Evolutionary conservation across 2,888 invertebrate genomes (phyloP), one percentile per base, ranked within the genome.

Genomic region (Syrphus vitripennis): DNA sequence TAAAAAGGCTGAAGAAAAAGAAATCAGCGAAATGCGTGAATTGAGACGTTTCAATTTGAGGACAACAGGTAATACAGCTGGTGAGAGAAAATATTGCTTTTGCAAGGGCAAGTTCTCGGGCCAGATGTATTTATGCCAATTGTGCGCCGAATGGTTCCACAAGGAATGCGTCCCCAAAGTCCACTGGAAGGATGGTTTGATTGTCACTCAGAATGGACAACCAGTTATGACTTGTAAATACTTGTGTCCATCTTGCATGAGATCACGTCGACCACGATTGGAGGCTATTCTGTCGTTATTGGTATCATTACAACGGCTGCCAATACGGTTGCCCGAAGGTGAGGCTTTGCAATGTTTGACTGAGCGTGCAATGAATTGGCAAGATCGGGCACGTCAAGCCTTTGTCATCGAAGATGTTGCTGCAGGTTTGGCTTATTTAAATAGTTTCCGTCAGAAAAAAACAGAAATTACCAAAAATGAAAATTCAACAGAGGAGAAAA

Each of bases 141-240:
- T 98, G 37, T 99, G 99, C 93, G 96, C 96, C 91, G 98, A 98
- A 91, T 98, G 97, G 97, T 99, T 97, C 91, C 99, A 99, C 91
- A 95, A 90, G 55, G 90, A 90, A 10, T 93, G 92, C 88, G 92
- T 92, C 4, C 91, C 92, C 3, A 89, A 89, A 10, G 88, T 89
- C 4, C 53, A 88, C 10, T 81, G 80, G 53, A 88, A 88, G 16
- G 88, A 50, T 42, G 59, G 71, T 24, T 3, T 57, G 14, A 29
- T 31, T 42, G 10, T 40, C 9, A 31, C 21, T 1, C 67, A 71
- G 19, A 37, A 19, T 37, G 12, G 40, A 1, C n/a, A 26, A 19
- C 29, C 53, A 9, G 19, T 65, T 3, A 50, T 53, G 16, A 34
- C 75, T 24, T 50, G 89, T 67, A 97, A 97, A 92, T 98, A 96